Base-by-base conservation (phyloP, 2,797 vertebrate genomes). In the Betta splendens region DNA sequence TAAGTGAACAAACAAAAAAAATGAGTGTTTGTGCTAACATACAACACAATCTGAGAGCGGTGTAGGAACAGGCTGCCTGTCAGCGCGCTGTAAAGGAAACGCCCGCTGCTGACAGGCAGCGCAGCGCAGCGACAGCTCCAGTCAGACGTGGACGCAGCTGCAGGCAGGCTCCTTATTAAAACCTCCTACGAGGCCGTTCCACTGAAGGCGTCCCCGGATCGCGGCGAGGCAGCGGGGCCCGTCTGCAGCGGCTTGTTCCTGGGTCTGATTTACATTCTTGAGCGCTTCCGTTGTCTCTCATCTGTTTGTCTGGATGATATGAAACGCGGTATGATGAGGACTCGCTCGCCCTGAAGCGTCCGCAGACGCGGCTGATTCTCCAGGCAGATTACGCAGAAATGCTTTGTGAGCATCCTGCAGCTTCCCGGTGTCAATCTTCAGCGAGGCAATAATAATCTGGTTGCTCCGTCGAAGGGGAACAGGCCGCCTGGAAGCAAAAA, bases 381-480 rank as follows among this genome's bases (percentile, higher is more conserved):
- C 37, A 20, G 75, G 66, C 45, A 69, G 82, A 87, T 84, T 68
- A 61, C 10, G 26, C 5, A 32, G 55, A 70, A 63, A 68, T 46
- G 33, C 56, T 68, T 66, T 59, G 50, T 42, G 72, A 52, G 54
- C 67, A 33, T 66, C 76, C 63, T 51, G 35, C 35, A 2, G 64
- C 57, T 70, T 73, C 62, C 52, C 1, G 17, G 44, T 72, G 69
- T 66, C 61, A 71, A 56, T 75, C 40, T 47, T 37, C 32, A 18
- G 3, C 2, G 5, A 54, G 48, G 83, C 63, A 62, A 72, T 52
- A 64, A 72, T 58, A 75, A 84, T 76, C 75, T 21, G 56, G 45
- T 32, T 49, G 64, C 66, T 74, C 61, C 59, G 75, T 85, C 69
- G n/a, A 17, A 11, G 35, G 8, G 54, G 56, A 68, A 58, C 42